A percentile compares a stretch with the other conserved stretches of the same genome.
phyloP scores from a whole-genome alignment of 2,888 invertebrate species.

The Sphaerophoria rueppellii region DNA sequence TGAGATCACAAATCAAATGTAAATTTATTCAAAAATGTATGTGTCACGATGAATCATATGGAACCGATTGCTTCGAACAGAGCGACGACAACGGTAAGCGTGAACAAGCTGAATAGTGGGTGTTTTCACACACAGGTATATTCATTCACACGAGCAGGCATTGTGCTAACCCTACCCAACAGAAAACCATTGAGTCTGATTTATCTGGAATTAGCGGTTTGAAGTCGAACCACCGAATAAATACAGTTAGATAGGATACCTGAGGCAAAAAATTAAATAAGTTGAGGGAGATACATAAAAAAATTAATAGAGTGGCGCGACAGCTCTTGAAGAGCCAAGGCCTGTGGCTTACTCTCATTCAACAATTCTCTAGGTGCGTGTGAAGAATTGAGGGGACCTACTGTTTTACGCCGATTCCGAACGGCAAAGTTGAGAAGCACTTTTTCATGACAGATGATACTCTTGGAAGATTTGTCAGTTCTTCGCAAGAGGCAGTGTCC shows the following conservation, averaged over 20 bases:
- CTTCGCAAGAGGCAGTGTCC: no score
- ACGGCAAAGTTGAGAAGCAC: no score
- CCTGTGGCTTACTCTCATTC: no score
- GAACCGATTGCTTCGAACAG: background rate
- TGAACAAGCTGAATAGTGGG: background rate
- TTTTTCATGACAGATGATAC: no score
- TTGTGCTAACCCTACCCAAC: background rate
- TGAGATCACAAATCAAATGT: conserved; percentile 31
- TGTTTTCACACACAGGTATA: background rate
- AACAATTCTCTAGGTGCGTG: no score
- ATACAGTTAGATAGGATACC: background rate
- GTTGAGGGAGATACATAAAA: background rate
- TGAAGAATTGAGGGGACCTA: no score
- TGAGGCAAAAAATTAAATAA: background rate
- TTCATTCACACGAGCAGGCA: conserved; percentile 7
- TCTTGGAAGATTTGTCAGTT: no score
- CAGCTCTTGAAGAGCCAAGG: no score
- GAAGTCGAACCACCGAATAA: background rate
- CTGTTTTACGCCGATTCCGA: no score
- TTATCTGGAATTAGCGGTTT: conserved; percentile 6
- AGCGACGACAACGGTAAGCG: background rate
- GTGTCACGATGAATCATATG: conserved; percentile 13
- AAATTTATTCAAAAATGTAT: conserved; percentile 18
- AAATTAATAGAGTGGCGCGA: no score
- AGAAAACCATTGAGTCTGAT: background rate